Base-by-base conservation (phyloP, 2,113 vertebrate genomes). In the Willisornis vidua region DNA sequence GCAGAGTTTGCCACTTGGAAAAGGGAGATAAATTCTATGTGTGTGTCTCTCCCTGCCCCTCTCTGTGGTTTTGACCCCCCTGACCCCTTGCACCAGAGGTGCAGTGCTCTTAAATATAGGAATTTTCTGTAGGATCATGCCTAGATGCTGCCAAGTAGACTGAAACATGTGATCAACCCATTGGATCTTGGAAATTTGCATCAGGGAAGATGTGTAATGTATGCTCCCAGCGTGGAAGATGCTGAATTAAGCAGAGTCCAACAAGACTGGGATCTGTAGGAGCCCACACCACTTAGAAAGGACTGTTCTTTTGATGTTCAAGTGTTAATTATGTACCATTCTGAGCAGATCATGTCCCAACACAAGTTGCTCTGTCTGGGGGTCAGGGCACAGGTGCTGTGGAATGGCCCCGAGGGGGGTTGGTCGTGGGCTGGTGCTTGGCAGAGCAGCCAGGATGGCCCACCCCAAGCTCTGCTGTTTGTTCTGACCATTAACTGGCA, bases 341-440 rank as follows among this genome's bases (percentile, higher is more conserved):
- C 19, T 71, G 39, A 85, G 66, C 46, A 68, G 45, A 41, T 33
- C 17, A 24, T 57, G n/a, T n/a, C 76, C 20, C 41, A 37, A 5
- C 10, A 45, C 0, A 1, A 65, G 31, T 22, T 1, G 1, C 35
- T 65, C 54, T 52, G 57, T 9, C 48, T 1, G 1, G 16, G 33
- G 24, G 3, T 45, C 24, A 25, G 54, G 58, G 46, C 48, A 48
- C n/a, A 8, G 12, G 72, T 31, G 19, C 67, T 70, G 63, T 2
- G 11, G 33, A n/a, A 19, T 29, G 29, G 51, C 28, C 4, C 55
- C 1, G 1, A 3, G 19, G 25, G 29, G 79, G 35, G 14, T 13
- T 65, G 80, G 70, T 80, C 5, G 1, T 9, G 49, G 48, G n/a
- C 45, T 26, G 31, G 23, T 20, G 10, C 57, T 65, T 13, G 73